Base-by-base conservation (phyloP, 2,888 invertebrate species). In the Automeris io region DNA sequence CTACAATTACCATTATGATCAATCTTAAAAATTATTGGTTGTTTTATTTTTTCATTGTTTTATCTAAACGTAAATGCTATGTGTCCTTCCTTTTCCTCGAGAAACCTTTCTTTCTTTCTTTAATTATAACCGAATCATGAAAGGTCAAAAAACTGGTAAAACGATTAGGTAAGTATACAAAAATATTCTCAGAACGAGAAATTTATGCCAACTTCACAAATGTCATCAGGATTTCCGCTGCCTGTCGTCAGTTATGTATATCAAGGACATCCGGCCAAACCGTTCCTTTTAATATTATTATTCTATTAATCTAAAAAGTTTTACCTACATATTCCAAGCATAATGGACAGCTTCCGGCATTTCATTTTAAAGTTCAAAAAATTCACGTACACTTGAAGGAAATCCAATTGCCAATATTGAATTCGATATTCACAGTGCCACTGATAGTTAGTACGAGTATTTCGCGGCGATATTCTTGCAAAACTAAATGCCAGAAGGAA, bases 401-500 rank as follows among this genome's bases (percentile, higher is more conserved):
- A n/a, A n/a, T n/a, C n/a, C n/a, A n/a, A n/a, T n/a, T n/a, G n/a
- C n/a, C n/a, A n/a, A n/a, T n/a, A n/a, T n/a, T n/a, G n/a, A n/a
- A n/a, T n/a, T n/a, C n/a, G n/a, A n/a, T n/a, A n/a, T n/a, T n/a
- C 29, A n/a, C 3, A 16, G 8, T n/a, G 7, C 21, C 34, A 39
- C 19, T 12, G 16, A 26, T 22, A 39, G n/a, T n/a, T n/a, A n/a
- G n/a, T n/a, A n/a, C n/a, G n/a, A n/a, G 34, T 29, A 25, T 52
- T 54, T 54, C 43, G 49, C 49, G 47, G 63, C 61, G 70, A 61
- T 53, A 54, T 61, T 49, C 56, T 58, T 54, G 55, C 58, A 54
- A 62, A 72, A 82, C 83, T 82, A 64, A 75, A 77, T 56, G 52
- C 46, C 47, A 47, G 47, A 51, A 58, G 60, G 61, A 53, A 48